Evolutionary conservation across 1,140 invertebrate genomes (phyloP).

Genomic region (Bilobella aurantiaca): DNA sequence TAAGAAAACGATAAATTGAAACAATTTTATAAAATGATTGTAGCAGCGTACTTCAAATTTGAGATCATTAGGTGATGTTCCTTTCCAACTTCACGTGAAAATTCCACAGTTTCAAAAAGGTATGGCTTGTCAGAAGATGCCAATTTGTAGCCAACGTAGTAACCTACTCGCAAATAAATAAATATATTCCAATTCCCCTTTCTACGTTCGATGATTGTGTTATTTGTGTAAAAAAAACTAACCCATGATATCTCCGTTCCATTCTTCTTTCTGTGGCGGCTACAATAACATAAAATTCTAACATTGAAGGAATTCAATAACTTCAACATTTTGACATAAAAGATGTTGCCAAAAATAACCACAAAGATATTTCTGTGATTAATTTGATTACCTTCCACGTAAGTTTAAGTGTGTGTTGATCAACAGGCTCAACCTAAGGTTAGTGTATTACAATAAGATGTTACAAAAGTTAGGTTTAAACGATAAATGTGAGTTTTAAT

Average conservation of each 20-base stretch:
- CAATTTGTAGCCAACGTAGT: constrained; percentile 82
- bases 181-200: constrained; percentile 1
- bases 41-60: constrained; percentile 55
- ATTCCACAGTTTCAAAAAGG: constrained; percentile 83
- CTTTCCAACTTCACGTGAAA: constrained; percentile 78
- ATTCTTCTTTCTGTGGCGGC: constrained; percentile 72
- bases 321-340: too few species aligned
- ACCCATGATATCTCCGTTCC: constrained; percentile 75
- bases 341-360: too few species aligned
- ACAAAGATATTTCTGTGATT: too few species aligned
- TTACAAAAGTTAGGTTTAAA: too few species aligned
- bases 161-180: constrained; percentile 54
- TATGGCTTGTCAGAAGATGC: constrained; percentile 78
- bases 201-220: constrained; percentile 1
- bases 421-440: constrained; percentile 80
- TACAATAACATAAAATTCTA: not conserved
- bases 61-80: constrained; percentile 61
- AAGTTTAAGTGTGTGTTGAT: constrained; percentile 81
- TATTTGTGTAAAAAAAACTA: constrained; percentile 36
- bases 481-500: too few species aligned
- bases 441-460: too few species aligned
- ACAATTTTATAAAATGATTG: not conserved
- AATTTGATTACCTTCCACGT: constrained; percentile 60
- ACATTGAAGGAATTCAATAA: not conserved
- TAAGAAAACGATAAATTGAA: not conserved